Evolutionary conservation across 2,888 invertebrate genomes (phyloP).

Genomic region (Ennomos quercinarius): DNA sequence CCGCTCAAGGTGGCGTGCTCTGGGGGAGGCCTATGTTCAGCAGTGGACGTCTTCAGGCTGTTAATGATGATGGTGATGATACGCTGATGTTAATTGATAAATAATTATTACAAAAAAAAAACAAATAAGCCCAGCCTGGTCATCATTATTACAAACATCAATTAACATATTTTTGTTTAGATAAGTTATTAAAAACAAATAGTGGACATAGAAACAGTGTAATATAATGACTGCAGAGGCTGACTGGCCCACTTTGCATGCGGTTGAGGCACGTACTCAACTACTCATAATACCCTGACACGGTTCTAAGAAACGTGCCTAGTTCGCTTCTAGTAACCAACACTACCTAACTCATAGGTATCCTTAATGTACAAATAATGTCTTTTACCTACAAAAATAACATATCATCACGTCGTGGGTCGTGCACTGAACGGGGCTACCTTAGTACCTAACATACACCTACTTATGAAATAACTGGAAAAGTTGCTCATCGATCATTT

Average conservation of each 20-base stretch:
- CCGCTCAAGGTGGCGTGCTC: too few species aligned
- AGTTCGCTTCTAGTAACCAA: constrained; percentile 44
- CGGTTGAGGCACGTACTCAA: constrained; percentile 64
- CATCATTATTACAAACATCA: neutral
- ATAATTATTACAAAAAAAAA: neutral
- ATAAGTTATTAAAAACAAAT: constrained; percentile 12
- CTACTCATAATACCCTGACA: constrained; percentile 51
- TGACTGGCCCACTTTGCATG: constrained; percentile 61
- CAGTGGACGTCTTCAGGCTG: too few species aligned
- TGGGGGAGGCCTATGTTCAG: too few species aligned
- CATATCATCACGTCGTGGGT: too few species aligned
- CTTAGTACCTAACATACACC: too few species aligned
- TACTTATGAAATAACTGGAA: too few species aligned
- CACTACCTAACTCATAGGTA: constrained; percentile 32
- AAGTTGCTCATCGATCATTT: too few species aligned
- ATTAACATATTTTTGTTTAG: constrained; percentile 4
- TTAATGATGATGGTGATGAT: too few species aligned
- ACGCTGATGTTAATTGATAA: neutral
- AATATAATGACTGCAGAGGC: constrained; percentile 18
- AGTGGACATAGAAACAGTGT: constrained; percentile 9
- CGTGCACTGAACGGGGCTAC: too few species aligned
- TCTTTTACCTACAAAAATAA: neutral
- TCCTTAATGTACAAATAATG: constrained; percentile 22
- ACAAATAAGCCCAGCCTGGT: too few species aligned
- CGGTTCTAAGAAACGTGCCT: constrained; percentile 63